Evolutionary conservation across 2,113 vertebrate genomes (phyloP).

Genomic region (Uria lomvia): DNA sequence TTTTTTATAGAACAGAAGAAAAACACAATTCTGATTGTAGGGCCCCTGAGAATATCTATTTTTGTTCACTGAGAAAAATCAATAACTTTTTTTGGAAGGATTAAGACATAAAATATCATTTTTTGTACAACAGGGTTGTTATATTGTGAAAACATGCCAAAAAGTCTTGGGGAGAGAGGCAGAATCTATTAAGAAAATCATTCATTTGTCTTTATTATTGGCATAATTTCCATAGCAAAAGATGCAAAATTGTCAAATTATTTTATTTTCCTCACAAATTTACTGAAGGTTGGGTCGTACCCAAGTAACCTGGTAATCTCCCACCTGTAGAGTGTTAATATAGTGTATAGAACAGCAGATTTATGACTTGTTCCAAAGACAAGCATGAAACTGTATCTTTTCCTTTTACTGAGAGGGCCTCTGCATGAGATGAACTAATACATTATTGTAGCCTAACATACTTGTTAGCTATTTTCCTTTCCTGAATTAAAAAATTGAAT

Average conservation of each 20-base stretch:
- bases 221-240: neutral
- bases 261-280: constrained; percentile 35
- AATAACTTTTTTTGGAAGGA: neutral
- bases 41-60: neutral
- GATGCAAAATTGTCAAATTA: constrained; percentile 6
- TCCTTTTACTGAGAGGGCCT: neutral
- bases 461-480: constrained; percentile 72
- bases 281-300: neutral
- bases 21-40: neutral
- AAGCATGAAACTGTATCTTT: constrained; percentile 24
- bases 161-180: neutral
- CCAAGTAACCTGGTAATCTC: neutral
- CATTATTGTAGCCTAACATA: constrained; percentile 60
- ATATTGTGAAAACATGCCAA: neutral
- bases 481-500: constrained; percentile 82
- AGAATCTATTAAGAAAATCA: neutral
- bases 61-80: constrained; percentile 5
- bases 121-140: neutral
- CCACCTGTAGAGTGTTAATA: constrained; percentile 41
- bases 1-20: constrained; percentile 8
- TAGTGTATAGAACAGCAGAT: constrained; percentile 18
- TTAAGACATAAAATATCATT: neutral
- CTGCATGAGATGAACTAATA: constrained; percentile 33
- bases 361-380: constrained; percentile 44
- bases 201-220: neutral